A percentile compares a stretch with the other conserved stretches of the same genome.
These are phyloP conservation scores for Callopanchax toddi DNA, from an alignment of 2,113 vertebrate genomes.

Conservation along the genomic window DNA sequence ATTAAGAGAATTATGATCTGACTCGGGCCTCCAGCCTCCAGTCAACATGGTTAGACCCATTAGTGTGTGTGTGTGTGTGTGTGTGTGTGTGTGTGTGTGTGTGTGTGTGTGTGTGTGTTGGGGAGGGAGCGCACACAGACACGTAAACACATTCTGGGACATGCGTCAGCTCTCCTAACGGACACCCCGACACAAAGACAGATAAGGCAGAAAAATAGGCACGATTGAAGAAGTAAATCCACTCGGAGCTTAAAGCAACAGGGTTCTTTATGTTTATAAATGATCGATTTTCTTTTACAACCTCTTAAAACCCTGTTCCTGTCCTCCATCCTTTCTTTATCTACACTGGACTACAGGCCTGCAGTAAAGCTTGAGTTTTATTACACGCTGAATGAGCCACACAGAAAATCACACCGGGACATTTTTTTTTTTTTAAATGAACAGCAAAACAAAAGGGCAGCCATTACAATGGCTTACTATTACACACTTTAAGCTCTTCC, in stretches of 20 bases:
- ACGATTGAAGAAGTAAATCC: slow-evolving; percentile 46
- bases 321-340: slow-evolving; percentile 45
- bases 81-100: not conserved
- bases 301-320: slow-evolving; percentile 13
- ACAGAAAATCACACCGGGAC: slow-evolving; percentile 26
- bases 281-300: slow-evolving; percentile 39
- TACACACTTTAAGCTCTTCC: not conserved
- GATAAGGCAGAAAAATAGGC: slow-evolving; percentile 23
- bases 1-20: slow-evolving; percentile 81
- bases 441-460: not conserved
- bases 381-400: slow-evolving; percentile 32
- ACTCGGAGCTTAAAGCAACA: slow-evolving; percentile 32
- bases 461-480: slow-evolving; percentile 12
- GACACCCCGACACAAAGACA: slow-evolving; percentile 13
- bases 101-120: too few relatives aligned
- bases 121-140: slow-evolving; percentile 3
- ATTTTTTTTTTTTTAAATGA: too few relatives aligned
- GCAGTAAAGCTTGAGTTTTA: slow-evolving; percentile 40
- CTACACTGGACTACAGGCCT: slow-evolving; percentile 16
- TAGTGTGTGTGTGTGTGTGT: slow-evolving; percentile 29
- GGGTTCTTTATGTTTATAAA: slow-evolving; percentile 33
- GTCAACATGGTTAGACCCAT: slow-evolving; percentile 54
- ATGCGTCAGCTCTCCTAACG: slow-evolving; percentile 6
- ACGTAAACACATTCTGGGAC: slow-evolving; percentile 19
- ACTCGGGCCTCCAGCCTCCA: slow-evolving; percentile 46